Percentiles rank a stretch among this genome's conserved stretches.
Conservation (phyloP, 1,140 invertebrate species). For the Euschistus heros region DNA sequence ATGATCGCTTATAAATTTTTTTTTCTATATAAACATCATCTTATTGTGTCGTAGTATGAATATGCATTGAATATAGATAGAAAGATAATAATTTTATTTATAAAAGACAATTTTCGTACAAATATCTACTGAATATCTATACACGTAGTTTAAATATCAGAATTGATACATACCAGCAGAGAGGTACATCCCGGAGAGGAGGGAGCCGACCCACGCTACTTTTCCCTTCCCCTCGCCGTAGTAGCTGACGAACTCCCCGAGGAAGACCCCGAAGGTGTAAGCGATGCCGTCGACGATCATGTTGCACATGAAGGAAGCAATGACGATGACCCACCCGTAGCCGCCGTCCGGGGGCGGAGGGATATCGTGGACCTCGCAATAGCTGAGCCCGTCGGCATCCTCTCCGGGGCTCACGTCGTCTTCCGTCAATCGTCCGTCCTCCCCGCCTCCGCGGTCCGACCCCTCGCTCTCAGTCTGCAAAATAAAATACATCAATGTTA, state of each 20-base stretch:
- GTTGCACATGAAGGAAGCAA: slow-evolving; percentile 95
- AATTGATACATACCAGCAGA: slow-evolving; percentile 59
- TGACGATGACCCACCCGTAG: slow-evolving; percentile 89
- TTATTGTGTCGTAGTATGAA: too few species aligned
- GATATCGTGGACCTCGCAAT: slow-evolving; percentile 60
- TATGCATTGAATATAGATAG: too few species aligned
- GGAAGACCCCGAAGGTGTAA: slow-evolving; percentile 85
- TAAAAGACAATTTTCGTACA: too few species aligned
- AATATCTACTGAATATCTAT: too few species aligned
- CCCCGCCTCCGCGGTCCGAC: slow-evolving; percentile 60
- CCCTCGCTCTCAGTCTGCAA: slow-evolving; percentile 72
- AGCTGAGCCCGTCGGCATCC: slow-evolving; percentile 47
- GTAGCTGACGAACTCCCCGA: slow-evolving; percentile 65
- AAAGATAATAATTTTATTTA: too few species aligned
- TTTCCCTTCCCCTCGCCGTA: slow-evolving; percentile 79
- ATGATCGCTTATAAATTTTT: too few species aligned
- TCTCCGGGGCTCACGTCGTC: slow-evolving; percentile 58
- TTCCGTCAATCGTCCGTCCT: slow-evolving; percentile 45
- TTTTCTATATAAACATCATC: too few species aligned
- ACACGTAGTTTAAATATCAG: not conserved
- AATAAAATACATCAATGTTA: slow-evolving; percentile 35
- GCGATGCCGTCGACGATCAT: slow-evolving; percentile 96
- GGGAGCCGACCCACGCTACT: slow-evolving; percentile 86
- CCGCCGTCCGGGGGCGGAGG: slow-evolving; percentile 75
- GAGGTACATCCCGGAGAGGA: slow-evolving; percentile 88